Evolutionary conservation across 2,797 vertebrate species (phyloP), one percentile per base, ranked within the genome.

Genomic region (Girardinus metallicus): DNA sequence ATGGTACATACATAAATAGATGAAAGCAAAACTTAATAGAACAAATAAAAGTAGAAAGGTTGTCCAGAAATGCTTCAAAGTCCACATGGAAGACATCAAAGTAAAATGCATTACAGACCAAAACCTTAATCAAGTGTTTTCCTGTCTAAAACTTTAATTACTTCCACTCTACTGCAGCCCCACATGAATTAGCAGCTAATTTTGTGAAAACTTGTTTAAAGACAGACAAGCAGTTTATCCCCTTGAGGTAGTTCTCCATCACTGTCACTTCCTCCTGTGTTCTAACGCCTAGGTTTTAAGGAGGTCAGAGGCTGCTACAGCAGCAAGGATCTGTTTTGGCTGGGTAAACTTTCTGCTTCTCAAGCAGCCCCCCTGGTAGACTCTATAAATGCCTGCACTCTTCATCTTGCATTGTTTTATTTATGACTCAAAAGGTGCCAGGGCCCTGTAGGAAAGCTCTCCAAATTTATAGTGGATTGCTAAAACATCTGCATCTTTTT

Each of bases 141-240:
- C 68, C 60, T 77, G 11, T 44, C n/a, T 78, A 83, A 84, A 43
- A 70, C 26, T 79, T 78, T 82, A 82, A 82, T 87, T 83, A 83
- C 68, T 11, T n/a, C 44, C 29, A 3, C 34, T 26, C 39, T 31
- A 66, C n/a, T 29, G 36, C 1, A 23, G 76, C 49, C 66, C 74
- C 68, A 0, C 64, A 73, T 76, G 76, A 43, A 76, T 79, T 76
- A 34, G 47, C 26, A 76, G 39, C 66, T 78, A 70, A 70, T 80
- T 78, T 78, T 60, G 83, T 73, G 26, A 29, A 64, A 31, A 62
- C 11, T 39, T 76, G 29, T 43, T 47, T 39, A 43, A 44, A 73
- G 51, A 73, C 43, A n/a, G 46, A 55, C 39, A 46, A 34, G 70
- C 73, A 77, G 70, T 73, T 78, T 78, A 9, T 72, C 57, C 83